Percentiles rank a stretch among this genome's conserved stretches.
phyloP scores from a whole-genome alignment of 2,888 invertebrate species.

The Leptodirus hochenwartii region DNA sequence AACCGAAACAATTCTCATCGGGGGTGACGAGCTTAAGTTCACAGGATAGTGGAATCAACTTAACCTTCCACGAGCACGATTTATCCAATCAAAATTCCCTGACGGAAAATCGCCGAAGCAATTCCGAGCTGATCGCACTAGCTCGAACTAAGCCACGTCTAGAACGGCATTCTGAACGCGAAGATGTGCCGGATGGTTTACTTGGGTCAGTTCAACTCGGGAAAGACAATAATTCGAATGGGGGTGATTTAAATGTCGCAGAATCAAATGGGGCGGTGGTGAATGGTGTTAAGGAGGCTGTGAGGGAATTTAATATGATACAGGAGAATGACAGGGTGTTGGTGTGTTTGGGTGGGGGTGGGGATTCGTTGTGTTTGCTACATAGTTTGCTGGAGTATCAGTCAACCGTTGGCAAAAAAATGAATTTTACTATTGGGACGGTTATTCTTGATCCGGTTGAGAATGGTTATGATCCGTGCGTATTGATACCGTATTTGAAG shows the following conservation, averaged over 20 bases:
- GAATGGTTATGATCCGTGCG: slow-evolving; percentile 31
- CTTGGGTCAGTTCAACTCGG: neutral
- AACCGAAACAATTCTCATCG: slow-evolving; percentile 39
- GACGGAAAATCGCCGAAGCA: slow-evolving; percentile 21
- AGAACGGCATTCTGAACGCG: slow-evolving; percentile 22
- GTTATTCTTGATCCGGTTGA: slow-evolving; percentile 59
- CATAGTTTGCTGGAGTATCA: slow-evolving; percentile 75
- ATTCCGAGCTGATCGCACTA: slow-evolving; percentile 20
- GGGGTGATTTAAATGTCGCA: slow-evolving; percentile 17
- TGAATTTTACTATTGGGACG: slow-evolving; percentile 51
- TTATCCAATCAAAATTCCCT: slow-evolving; percentile 16
- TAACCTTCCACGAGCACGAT: slow-evolving; percentile 52
- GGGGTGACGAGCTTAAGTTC: slow-evolving; percentile 53
- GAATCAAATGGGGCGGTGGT: slow-evolving; percentile 12
- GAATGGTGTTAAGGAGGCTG: slow-evolving; percentile 46
- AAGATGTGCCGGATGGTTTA: slow-evolving; percentile 18
- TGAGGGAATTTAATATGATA: slow-evolving; percentile 71
- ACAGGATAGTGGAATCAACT: slow-evolving; percentile 61
- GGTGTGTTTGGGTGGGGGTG: slow-evolving; percentile 70
- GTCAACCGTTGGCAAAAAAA: slow-evolving; percentile 51
- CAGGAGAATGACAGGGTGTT: slow-evolving; percentile 64
- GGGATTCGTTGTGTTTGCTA: slow-evolving; percentile 65
- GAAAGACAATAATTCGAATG: slow-evolving; percentile 10
- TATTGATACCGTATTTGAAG: slow-evolving; percentile 56
- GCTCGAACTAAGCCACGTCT: slow-evolving; percentile 20